phyloP scores from a whole-genome alignment of 2,797 vertebrate species.

The Anas acuta region DNA sequence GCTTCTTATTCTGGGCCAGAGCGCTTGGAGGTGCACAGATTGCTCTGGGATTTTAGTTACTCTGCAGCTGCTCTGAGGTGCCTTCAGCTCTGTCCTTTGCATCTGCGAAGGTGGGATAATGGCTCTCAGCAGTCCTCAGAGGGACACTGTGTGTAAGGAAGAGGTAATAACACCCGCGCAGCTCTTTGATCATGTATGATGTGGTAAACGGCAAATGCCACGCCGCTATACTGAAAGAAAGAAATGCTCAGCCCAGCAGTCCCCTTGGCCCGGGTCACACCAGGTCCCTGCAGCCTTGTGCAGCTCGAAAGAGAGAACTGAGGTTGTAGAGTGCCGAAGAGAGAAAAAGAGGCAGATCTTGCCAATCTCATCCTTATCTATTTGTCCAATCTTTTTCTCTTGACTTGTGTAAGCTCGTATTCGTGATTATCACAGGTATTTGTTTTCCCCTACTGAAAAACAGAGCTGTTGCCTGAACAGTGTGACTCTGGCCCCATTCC shows the following conservation, averaged over 20 bases:
- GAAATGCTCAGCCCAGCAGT: neutral
- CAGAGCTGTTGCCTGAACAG: slow-evolving; percentile 53
- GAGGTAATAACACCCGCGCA: neutral
- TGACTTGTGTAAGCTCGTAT: slow-evolving; percentile 43
- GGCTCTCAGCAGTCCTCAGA: neutral
- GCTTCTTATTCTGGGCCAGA: neutral
- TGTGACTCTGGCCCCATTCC: slow-evolving; percentile 45
- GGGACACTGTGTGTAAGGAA: neutral
- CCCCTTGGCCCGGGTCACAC: accelerated
- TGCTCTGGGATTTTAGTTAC: neutral
- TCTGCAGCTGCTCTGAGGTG: neutral
- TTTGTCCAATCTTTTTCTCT: slow-evolving; percentile 51
- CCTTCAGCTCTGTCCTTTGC: neutral
- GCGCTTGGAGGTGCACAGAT: neutral
- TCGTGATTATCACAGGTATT: slow-evolving; percentile 46
- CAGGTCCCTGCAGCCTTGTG: neutral
- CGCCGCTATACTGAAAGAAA: neutral
- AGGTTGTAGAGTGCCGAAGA: neutral
- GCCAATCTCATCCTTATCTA: slow-evolving; percentile 50
- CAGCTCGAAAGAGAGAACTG: neutral
- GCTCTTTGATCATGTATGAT: neutral
- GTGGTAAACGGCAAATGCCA: neutral
- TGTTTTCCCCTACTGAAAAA: slow-evolving; percentile 48
- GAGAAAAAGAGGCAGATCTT: slow-evolving; percentile 12
- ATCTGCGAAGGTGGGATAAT: neutral